These are phyloP conservation scores for Australoheros facetus DNA, from an alignment of 2,797 vertebrate genomes.

Conservation along the genomic window DNA sequence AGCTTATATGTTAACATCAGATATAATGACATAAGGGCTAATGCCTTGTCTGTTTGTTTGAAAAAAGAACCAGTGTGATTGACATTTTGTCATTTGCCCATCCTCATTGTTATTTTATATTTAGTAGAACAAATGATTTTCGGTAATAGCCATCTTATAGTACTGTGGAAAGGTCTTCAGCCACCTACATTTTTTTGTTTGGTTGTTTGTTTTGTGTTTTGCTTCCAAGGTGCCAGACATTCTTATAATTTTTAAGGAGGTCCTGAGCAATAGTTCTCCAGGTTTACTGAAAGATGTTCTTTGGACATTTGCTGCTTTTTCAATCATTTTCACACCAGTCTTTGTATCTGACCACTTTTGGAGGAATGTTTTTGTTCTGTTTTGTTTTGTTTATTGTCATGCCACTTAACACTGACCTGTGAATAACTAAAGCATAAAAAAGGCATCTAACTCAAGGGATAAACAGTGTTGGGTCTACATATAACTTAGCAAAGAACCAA, in stretches of 20 bases:
- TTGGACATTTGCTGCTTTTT: too few species aligned
- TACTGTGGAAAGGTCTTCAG: neutral
- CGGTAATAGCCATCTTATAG: neutral
- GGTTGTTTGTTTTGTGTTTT: neutral
- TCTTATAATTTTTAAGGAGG: too few species aligned
- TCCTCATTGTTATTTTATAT: neutral
- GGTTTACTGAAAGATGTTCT: too few species aligned
- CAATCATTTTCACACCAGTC: neutral
- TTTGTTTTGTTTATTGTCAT: neutral
- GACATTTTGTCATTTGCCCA: neutral
- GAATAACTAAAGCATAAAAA: neutral
- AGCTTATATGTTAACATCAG: constrained; percentile 17
- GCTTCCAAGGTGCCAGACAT: too few species aligned
- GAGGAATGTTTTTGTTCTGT: neutral
- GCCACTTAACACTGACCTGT: neutral
- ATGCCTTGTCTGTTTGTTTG: neutral
- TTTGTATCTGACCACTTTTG: neutral
- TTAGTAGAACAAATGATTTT: neutral
- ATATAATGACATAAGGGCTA: constrained; percentile 2
- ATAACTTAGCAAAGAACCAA: neutral
- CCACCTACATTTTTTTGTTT: neutral
- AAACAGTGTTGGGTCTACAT: neutral
- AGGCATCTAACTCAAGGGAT: neutral
- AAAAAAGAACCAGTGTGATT: neutral
- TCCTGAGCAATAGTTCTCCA: too few species aligned